Base-by-base conservation (phyloP, 2,888 invertebrate genomes). In the Spodoptera littoralis region DNA sequence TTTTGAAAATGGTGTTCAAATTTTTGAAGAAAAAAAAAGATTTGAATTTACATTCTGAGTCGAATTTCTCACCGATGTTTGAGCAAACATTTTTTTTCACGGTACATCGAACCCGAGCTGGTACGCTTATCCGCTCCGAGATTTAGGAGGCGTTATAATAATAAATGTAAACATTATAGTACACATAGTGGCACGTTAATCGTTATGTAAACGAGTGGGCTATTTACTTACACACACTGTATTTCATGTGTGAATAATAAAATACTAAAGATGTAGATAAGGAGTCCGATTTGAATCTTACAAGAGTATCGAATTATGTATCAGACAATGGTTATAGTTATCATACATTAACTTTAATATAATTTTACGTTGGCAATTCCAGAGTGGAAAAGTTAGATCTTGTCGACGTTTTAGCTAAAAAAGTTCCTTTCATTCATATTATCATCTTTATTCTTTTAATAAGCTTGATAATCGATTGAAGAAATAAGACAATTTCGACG, bases 91-190 rank as follows among this genome's bases (percentile, higher is more conserved):
- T 52, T 54, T 70, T 54, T 54, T 69, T 45, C 22, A 55, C 18
- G 44, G 71, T 64, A 56, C 76, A 53, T 53, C 56, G 75, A 71
- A 63, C 71, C 46, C 65, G 18, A 43, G 53, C n/a, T 44, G 54
- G 22, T 50, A 22, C 48, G 58, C 52, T 74, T 70, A 71, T 59
- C 59, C 71, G 44, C 54, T 45, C 42, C 18, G 43, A 70, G 65
- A 65, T 75, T 70, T 75, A 75, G 59, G 53, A 70, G 56, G 56
- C 59, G 60, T 65, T 70, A 59, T 75, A 56, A 72, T 59, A 75
- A 75, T 43, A 75, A 56, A 64, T 57, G 65, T 75, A 70, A 70
- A 75, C 72, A 72, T 27, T 13, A 75, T 75, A 75, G 71, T 65
- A 64, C 56, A 64, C 70, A 36, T 56, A 60, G 47, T 75, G 47